A percentile compares a stretch with the other conserved stretches of the same genome.
These are phyloP conservation scores for Conopomorpha cramerella DNA, from an alignment of 1,140 invertebrate genomes.

Conservation along the genomic window DNA sequence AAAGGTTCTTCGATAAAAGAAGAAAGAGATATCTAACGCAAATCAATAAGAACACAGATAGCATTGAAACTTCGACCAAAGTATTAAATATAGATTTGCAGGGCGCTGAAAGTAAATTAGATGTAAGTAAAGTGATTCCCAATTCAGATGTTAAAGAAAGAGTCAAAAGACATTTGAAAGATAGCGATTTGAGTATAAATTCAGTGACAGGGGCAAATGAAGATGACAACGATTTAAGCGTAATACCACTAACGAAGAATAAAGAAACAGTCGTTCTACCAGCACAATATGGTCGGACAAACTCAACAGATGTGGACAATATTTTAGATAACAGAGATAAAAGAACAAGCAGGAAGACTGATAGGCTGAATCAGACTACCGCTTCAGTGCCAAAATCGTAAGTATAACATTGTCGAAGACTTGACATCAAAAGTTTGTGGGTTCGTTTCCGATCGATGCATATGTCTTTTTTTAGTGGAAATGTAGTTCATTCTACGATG, in stretches of 20 bases:
- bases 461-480: not conserved
- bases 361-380: slow-evolving; percentile 56
- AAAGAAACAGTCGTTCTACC: slow-evolving; percentile 32
- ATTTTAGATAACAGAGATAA: slow-evolving; percentile 47
- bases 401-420: slow-evolving; percentile 9
- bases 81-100: slow-evolving; percentile 23
- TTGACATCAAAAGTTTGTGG: not conserved
- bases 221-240: too few relatives aligned
- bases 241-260: slow-evolving; percentile 12
- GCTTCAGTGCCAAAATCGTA: slow-evolving; percentile 56
- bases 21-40: slow-evolving; percentile 37
- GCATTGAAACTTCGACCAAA: too few relatives aligned
- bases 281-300: slow-evolving; percentile 18
- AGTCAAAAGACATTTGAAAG: not conserved
- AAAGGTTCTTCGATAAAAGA: slow-evolving; percentile 45
- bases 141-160: not conserved
- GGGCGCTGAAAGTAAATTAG: slow-evolving; percentile 19
- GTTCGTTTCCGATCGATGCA: too few relatives aligned
- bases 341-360: slow-evolving; percentile 55
- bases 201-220: too few relatives aligned
- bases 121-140: slow-evolving; percentile 6
- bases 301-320: slow-evolving; percentile 38
- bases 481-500: too few relatives aligned
- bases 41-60: slow-evolving; percentile 5
- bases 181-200: not conserved